Evolutionary conservation across 2,888 invertebrate genomes (phyloP).

Genomic region (Phorcus lineatus): DNA sequence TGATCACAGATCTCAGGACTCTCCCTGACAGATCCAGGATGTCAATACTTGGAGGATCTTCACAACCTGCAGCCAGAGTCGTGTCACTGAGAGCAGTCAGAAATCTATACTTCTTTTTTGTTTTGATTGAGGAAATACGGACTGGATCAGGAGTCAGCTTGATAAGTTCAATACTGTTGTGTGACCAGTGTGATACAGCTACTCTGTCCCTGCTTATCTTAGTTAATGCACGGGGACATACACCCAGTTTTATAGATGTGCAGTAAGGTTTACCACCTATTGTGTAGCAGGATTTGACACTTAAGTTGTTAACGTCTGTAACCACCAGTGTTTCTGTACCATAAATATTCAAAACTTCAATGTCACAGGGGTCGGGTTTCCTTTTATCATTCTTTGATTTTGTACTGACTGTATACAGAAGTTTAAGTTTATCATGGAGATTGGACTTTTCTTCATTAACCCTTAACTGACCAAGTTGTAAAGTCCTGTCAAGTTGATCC

Average conservation of each 20-base stretch:
- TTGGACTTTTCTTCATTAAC: background rate
- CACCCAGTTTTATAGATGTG: background rate
- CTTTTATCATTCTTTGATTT: background rate
- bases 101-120: background rate
- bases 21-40: background rate
- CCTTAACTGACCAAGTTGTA: too few relatives aligned
- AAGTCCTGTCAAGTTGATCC: too few relatives aligned
- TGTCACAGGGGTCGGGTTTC: background rate
- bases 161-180: background rate
- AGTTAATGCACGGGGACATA: background rate
- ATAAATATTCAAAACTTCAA: background rate
- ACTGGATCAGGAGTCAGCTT: background rate
- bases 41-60: background rate
- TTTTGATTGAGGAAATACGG: background rate
- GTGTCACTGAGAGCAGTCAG: background rate
- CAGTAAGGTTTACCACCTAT: background rate
- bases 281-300: background rate
- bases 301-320: background rate
- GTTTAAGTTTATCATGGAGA: background rate
- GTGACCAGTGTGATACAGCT: background rate
- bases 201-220: background rate
- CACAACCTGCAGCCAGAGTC: background rate
- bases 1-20: background rate
- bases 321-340: background rate
- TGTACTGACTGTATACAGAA: background rate